These are phyloP conservation scores for Rhadina sibilatrix DNA, from an alignment of 2,113 vertebrate species.

Conservation along the genomic window DNA sequence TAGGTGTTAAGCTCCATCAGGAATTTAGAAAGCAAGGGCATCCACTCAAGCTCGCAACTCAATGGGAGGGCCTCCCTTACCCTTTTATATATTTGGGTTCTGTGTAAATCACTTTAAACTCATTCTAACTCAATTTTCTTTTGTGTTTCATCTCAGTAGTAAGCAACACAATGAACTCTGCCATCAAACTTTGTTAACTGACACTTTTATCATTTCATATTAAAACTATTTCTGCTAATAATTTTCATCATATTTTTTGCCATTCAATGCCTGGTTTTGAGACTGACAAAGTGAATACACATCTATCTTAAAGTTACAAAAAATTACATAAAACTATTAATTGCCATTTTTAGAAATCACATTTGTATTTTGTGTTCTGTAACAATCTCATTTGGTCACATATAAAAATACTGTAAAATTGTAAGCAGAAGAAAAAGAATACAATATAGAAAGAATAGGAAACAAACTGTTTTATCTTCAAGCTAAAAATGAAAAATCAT, in stretches of 20 bases:
- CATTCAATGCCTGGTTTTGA: not conserved
- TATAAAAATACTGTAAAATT: not conserved
- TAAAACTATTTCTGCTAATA: not conserved
- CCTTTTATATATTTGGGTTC: not conserved
- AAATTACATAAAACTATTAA: not conserved
- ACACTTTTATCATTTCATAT: not conserved
- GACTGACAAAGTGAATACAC: not conserved
- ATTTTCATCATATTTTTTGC: not conserved
- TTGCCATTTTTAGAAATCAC: not conserved
- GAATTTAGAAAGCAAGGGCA: not conserved
- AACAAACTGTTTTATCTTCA: not conserved
- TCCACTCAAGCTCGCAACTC: not conserved
- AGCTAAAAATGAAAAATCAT: not conserved
- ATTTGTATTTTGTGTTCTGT: not conserved
- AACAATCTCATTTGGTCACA: not conserved
- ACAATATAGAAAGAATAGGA: no score
- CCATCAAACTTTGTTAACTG: not conserved
- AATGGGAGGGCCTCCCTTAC: not conserved
- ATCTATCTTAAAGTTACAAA: not conserved
- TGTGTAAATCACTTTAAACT: not conserved
- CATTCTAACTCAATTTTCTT: not conserved
- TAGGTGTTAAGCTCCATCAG: not conserved
- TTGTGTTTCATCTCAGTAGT: not conserved
- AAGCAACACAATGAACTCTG: not conserved
- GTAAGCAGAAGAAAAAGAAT: not conserved